Conservation (phyloP, 2,888 invertebrate genomes). For the Polydrusus tereticollis region DNA sequence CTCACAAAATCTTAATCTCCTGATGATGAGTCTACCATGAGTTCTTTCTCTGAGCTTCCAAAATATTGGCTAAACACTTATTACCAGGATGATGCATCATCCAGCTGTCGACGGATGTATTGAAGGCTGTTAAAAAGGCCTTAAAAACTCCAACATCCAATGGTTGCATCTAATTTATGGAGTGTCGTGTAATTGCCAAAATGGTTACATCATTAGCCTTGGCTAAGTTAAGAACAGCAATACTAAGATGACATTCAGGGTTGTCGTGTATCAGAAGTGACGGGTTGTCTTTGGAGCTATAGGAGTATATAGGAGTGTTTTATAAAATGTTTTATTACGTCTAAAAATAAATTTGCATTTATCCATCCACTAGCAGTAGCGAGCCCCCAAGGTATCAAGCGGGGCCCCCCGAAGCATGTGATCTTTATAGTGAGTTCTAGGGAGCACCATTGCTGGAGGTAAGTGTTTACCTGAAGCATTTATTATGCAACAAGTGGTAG, state of each 20-base stretch:
- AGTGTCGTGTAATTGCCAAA: not conserved
- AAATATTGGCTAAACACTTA: too few relatives aligned
- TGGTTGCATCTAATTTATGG: not conserved
- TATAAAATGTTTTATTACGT: not conserved
- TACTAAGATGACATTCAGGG: not conserved
- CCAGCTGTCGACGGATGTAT: slow-evolving; percentile 57
- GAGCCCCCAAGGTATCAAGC: not conserved
- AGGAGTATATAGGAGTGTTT: too few relatives aligned
- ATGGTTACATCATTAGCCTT: not conserved
- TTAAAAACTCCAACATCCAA: not conserved
- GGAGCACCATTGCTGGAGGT: slow-evolving; percentile 13
- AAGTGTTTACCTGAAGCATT: slow-evolving; percentile 9
- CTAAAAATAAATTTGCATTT: not conserved
- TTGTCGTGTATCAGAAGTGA: not conserved
- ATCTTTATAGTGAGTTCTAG: slow-evolving; percentile 5
- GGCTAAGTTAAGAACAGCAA: not conserved
- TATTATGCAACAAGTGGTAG: slow-evolving; percentile 30
- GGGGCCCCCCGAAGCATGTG: slow-evolving; percentile 30
- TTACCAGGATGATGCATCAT: slow-evolving; percentile 59
- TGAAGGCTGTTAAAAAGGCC: slow-evolving; percentile 22
- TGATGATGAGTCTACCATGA: too few relatives aligned
- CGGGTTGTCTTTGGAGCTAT: not conserved
- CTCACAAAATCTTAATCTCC: too few relatives aligned
- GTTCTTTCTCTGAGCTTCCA: too few relatives aligned
- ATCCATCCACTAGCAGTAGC: slow-evolving; percentile 15